Percentiles rank a stretch among this genome's conserved stretches.
phyloP scores from a whole-genome alignment of 2,797 vertebrate species.

The Peromyscus attwateri region DNA sequence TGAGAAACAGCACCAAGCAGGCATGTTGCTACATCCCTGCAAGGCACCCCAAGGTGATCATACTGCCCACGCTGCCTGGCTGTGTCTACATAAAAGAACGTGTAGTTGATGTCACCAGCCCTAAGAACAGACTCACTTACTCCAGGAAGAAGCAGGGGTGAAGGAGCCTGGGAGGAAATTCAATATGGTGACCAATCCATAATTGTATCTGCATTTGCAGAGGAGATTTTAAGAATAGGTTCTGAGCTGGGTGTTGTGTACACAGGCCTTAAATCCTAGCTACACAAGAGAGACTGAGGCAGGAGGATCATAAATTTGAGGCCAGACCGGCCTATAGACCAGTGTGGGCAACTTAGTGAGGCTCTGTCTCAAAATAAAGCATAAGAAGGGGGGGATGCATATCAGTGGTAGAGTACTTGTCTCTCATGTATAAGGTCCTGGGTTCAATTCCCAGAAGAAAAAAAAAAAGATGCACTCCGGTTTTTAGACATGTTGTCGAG shows the following conservation, averaged over 20 bases:
- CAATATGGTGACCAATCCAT: conserved; percentile 63
- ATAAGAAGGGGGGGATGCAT: background rate
- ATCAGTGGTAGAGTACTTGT: background rate
- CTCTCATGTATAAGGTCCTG: background rate
- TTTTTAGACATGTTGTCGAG: conserved; percentile 81
- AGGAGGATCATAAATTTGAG: background rate
- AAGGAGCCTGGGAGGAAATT: background rate
- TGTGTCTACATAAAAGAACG: conserved; percentile 83
- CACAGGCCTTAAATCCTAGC: background rate
- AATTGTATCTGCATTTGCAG: conserved; percentile 78
- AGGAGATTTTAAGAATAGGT: conserved; percentile 77
- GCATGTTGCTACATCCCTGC: conserved; percentile 85
- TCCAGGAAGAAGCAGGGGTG: conserved; percentile 71
- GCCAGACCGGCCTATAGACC: background rate
- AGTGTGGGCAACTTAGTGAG: background rate
- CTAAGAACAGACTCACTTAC: conserved; percentile 83
- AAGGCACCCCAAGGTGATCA: conserved; percentile 86
- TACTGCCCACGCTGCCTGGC: conserved; percentile 82
- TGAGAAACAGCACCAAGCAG: conserved; percentile 87
- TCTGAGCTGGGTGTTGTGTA: background rate
- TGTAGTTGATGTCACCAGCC: conserved; percentile 83
- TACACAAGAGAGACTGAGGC: background rate
- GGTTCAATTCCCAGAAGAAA: background rate
- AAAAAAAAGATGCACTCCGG: conserved; percentile 55
- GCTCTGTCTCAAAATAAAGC: background rate